Base-by-base conservation (phyloP, 2,797 vertebrate species). In the Muraenolepis orangiensis region DNA sequence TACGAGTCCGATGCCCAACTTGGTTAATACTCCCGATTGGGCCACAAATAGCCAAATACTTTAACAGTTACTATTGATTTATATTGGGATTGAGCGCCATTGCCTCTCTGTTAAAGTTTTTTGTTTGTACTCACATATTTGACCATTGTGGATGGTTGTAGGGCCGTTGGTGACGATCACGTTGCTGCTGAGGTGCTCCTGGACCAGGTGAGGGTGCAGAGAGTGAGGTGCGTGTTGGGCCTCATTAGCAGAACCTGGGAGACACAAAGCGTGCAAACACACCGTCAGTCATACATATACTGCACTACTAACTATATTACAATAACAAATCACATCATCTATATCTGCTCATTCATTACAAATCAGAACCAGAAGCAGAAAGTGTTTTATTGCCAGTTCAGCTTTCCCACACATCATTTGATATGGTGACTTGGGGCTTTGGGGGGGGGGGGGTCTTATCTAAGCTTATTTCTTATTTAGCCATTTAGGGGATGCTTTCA, bases 151-250 rank as follows among this genome's bases (percentile, higher is more conserved):
- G 88, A 98, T 95, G 64, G 96, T 93, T 79, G 96, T 90, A 31
- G 96, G 94, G 61, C 92, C 95, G 89, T 95, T 95, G 90, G 96
- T 87, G 77, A 99, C 97, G 4, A 99, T 99, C 75, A 99, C 96
- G 0, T 99, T 99, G 87, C 93, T 96, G 88, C 95, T 96, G 87
- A 99, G 95, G 90, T 99, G 98, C 82, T 99, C 98, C 81, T 98
- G 97, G 81, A 99, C 96, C 92, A 99, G 93, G 67, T 99, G 98
- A 76, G 98, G 98, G 85, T 99, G 98, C 85, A 99, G 93, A 77
- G 96, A 95, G 80, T 98, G 98, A 81, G 97, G 97, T 66, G 96
- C 88, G 1, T 99, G 98, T 0, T 95, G 93, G 0, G 96, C 90
- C 82, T 99, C 98, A 30, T 94, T 98, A 64, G 97, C 94, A 70